phyloP scores from a whole-genome alignment of 1,140 invertebrate genomes.

The Scaptomyza hsui region DNA sequence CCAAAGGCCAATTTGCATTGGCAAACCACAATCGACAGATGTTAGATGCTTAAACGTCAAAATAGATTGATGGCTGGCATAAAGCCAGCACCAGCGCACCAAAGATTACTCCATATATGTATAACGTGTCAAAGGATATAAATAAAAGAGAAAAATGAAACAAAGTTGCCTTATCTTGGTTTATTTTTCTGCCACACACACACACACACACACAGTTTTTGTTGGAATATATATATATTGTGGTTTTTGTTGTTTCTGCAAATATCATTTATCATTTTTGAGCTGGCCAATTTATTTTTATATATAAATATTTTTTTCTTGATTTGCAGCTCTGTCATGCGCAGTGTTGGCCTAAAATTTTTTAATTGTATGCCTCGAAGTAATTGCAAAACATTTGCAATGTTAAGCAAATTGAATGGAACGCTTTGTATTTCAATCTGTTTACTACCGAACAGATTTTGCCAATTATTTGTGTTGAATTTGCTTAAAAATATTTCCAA shows the following conservation, averaged over 20 bases:
- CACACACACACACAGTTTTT: conserved; percentile 1
- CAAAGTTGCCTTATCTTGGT: neutral
- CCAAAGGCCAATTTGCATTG: conserved; percentile 26
- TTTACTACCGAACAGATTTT: conserved; percentile 7
- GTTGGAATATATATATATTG: neutral
- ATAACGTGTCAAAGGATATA: conserved; percentile 40
- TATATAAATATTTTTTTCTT: neutral
- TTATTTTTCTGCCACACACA: neutral
- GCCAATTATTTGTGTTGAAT: neutral
- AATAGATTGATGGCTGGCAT: conserved; percentile 35
- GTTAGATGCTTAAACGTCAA: conserved; percentile 28
- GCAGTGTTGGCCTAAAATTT: neutral
- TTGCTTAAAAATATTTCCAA: conserved; percentile 13
- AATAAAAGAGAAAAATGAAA: conserved; percentile 19
- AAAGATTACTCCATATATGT: conserved; percentile 30
- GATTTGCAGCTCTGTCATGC: neutral
- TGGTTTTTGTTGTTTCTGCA: conserved; percentile 20
- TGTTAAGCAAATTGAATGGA: neutral
- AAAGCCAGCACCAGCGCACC: conserved; percentile 1
- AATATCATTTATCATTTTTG: conserved; percentile 39
- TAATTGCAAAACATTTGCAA: neutral
- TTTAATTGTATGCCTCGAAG: neutral
- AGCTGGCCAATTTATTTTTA: conserved; percentile 1
- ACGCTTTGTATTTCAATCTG: neutral
- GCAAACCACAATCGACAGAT: conserved; percentile 38